Base-by-base conservation (phyloP, 1,140 invertebrate genomes). In the Coptotermes formosanus region DNA sequence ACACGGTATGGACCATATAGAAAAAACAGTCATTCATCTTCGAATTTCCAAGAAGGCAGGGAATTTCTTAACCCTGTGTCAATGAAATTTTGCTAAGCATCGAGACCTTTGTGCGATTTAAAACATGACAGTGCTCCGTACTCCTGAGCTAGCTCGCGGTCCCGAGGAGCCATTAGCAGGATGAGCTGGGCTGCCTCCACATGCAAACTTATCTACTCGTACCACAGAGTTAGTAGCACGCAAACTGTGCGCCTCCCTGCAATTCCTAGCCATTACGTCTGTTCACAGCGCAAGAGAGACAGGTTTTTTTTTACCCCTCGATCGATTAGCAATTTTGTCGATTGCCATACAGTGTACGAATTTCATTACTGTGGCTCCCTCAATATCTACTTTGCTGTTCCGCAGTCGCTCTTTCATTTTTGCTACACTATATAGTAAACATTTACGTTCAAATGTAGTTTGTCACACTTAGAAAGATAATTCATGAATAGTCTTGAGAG, bases 311-410 rank as follows among this genome's bases (percentile, higher is more conserved):
- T 75, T 30, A 75, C 30, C 64, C 64, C 25, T 75, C 9, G 64
- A 75, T 75, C 64, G 64, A 75, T 75, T 75, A 75, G 64, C 64
- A 75, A 75, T 75, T 75, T 75, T 25, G 64, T 75, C 64, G 64
- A 75, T 75, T 75, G 64, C 64, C 64, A 75, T 75, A 75, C 64
- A 75, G 64, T n/a, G n/a, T 30, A 75, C 64, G 64, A 75, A 75
- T 75, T 75, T 75, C 64, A 75, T 75, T 75, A 75, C 64, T 75
- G 8, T 16, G n/a, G 7, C 64, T 75, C 14, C n/a, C n/a, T 30
- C 64, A 7, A 1, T 19, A 11, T 25, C n/a, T 75, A 75, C 64
- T 0, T 30, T n/a, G n/a, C n/a, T 30, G n/a, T 30, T 30, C 9
- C 6, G 11, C 64, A 11, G 4, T 25, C 64, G 8, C 25, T 75